A percentile compares a stretch with the other conserved stretches of the same genome.
Conservation (phyloP, 2,113 vertebrate species). For the Cynoglossus semilaevis region DNA sequence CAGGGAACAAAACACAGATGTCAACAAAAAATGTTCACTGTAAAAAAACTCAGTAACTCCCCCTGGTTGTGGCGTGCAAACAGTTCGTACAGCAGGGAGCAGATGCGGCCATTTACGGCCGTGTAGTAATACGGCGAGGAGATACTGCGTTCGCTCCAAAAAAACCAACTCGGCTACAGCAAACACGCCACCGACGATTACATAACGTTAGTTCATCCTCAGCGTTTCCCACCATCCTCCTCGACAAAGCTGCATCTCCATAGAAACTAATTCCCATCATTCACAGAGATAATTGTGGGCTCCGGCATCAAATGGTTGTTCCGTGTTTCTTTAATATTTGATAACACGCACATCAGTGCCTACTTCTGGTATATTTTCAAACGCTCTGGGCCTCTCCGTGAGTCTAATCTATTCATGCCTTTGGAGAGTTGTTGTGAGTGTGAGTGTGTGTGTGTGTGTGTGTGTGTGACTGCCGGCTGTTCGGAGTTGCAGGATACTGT, state of each 20-base stretch:
- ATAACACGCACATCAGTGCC: constrained; percentile 22
- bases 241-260: constrained; percentile 41
- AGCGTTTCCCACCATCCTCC: neutral
- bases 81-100: constrained; percentile 1
- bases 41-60: constrained; percentile 2
- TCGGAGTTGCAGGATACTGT: neutral
- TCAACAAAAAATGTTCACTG: too few relatives aligned
- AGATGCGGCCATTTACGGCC: constrained; percentile 24
- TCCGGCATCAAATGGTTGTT: constrained; percentile 45
- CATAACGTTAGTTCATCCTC: constrained; percentile 36
- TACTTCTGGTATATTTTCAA: constrained; percentile 45
- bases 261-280: constrained; percentile 32
- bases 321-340: constrained; percentile 52
- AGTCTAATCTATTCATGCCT: constrained; percentile 47
- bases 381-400: constrained; percentile 19
- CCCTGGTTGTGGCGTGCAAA: constrained; percentile 1
- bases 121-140: constrained; percentile 13
- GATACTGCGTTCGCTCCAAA: constrained; percentile 6
- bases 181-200: constrained; percentile 26
- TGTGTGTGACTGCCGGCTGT: constrained; percentile 2
- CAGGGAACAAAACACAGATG: too few relatives aligned
- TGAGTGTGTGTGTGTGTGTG: neutral
- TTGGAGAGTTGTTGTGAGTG: neutral
- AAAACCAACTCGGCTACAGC: constrained; percentile 12
- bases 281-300: constrained; percentile 30